Evolutionary conservation across 2,113 vertebrate genomes (phyloP).

Genomic region (Corvus cornix): DNA sequence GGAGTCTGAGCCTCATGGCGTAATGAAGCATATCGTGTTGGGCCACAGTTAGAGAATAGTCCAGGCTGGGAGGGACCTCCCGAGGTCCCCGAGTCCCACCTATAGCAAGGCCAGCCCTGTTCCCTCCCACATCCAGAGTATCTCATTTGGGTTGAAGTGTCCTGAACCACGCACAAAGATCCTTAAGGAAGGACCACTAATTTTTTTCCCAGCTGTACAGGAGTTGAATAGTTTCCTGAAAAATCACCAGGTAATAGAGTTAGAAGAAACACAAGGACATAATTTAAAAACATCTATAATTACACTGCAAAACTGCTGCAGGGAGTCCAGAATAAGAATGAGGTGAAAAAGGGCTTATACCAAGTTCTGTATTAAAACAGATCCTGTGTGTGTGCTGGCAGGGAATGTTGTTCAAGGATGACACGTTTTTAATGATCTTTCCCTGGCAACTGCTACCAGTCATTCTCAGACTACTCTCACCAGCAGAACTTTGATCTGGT

Average conservation of each 20-base stretch:
- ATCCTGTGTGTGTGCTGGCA: neutral
- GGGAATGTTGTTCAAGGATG: neutral
- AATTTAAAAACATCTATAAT: neutral
- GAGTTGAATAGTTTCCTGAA: neutral
- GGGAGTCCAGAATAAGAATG: neutral
- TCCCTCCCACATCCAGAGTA: neutral
- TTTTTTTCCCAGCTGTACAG: neutral
- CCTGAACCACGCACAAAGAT: neutral
- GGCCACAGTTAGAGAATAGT: neutral
- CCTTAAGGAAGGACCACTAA: rapidly evolving
- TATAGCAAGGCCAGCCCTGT: neutral
- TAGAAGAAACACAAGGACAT: neutral
- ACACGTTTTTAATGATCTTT: neutral
- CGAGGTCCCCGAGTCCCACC: rapidly evolving
- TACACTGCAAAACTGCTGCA: neutral
- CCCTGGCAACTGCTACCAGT: neutral
- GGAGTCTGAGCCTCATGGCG: neutral
- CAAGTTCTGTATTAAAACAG: neutral
- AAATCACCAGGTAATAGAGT: neutral
- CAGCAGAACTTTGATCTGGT: neutral
- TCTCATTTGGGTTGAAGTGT: neutral
- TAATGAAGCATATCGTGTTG: neutral
- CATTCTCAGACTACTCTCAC: no score
- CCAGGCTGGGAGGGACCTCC: neutral
- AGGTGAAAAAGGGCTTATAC: neutral